phyloP scores from a whole-genome alignment of 1,140 invertebrate genomes.

The Eueides isabella region DNA sequence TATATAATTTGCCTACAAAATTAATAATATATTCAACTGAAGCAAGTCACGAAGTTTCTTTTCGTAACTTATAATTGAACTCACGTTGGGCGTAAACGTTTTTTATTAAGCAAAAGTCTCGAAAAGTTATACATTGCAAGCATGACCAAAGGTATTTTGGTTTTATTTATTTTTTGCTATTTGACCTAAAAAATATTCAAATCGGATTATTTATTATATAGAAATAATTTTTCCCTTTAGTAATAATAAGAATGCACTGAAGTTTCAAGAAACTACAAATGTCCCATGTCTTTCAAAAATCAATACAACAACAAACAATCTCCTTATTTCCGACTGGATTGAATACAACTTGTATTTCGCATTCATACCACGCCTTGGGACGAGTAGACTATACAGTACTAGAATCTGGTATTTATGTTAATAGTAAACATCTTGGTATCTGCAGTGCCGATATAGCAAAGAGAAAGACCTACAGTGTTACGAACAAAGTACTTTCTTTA shows the following conservation, averaged over 20 bases:
- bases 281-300: slow-evolving; percentile 8
- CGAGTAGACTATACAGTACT: slow-evolving; percentile 24
- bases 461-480: slow-evolving; percentile 29
- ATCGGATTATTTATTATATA: neutral
- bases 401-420: slow-evolving; percentile 40
- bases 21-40: slow-evolving; percentile 3
- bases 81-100: slow-evolving; percentile 26
- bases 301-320: slow-evolving; percentile 18
- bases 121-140: slow-evolving; percentile 29
- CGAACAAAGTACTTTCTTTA: slow-evolving; percentile 29
- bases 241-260: neutral
- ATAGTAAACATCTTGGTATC: slow-evolving; percentile 37
- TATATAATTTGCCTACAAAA: neutral
- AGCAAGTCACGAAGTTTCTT: slow-evolving; percentile 19
- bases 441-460: slow-evolving; percentile 30
- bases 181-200: neutral
- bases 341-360: slow-evolving; percentile 21
- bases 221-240: neutral
- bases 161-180: slow-evolving; percentile 33
- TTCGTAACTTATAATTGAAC: slow-evolving; percentile 29
- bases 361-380: slow-evolving; percentile 24
- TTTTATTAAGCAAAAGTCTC: slow-evolving; percentile 31
- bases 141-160: slow-evolving; percentile 31
- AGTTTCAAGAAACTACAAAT: neutral
- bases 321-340: slow-evolving; percentile 16